Evolutionary conservation across 1,140 invertebrate genomes (phyloP).

Genomic region (Solenopsis fugax): DNA sequence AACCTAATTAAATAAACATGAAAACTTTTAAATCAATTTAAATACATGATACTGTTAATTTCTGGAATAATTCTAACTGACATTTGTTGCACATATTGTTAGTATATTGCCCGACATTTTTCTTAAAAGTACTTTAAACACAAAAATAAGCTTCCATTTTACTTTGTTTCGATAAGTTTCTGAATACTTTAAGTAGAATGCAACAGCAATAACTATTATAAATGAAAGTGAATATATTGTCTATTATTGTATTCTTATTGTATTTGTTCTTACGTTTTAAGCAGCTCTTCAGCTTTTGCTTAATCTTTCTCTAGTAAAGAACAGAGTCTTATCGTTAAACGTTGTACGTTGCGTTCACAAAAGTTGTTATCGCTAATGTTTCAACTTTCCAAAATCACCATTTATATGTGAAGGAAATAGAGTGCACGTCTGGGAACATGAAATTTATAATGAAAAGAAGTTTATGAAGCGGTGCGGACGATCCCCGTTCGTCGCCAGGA

Average conservation of each 20-base stretch:
- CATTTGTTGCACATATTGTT: not conserved
- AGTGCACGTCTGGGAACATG: slow-evolving; percentile 24
- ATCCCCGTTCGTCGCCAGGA: slow-evolving; percentile 18
- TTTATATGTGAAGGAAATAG: slow-evolving; percentile 19
- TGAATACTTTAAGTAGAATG: not conserved
- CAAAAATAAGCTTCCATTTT: not conserved
- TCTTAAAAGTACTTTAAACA: not conserved
- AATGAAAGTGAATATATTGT: not conserved
- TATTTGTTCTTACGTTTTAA: not conserved
- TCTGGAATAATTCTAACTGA: not conserved
- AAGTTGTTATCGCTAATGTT: slow-evolving; percentile 42
- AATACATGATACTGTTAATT: slow-evolving; percentile 47
- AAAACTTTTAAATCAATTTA: no score
- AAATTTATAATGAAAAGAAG: slow-evolving; percentile 57
- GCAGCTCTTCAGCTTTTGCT: not conserved
- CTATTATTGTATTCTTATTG: not conserved
- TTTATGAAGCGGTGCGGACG: slow-evolving; percentile 37
- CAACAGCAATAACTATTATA: not conserved
- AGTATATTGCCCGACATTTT: not conserved
- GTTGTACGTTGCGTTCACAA: slow-evolving; percentile 8
- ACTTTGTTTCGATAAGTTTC: not conserved
- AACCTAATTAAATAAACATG: no score
- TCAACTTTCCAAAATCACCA: slow-evolving; percentile 24
- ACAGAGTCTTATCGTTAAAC: not conserved
- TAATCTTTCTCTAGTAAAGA: not conserved